Percentiles rank a stretch among this genome's conserved stretches.
These are phyloP conservation scores for Yponomeuta sedellus DNA, from an alignment of 2,888 invertebrate genomes.

Conservation along the genomic window DNA sequence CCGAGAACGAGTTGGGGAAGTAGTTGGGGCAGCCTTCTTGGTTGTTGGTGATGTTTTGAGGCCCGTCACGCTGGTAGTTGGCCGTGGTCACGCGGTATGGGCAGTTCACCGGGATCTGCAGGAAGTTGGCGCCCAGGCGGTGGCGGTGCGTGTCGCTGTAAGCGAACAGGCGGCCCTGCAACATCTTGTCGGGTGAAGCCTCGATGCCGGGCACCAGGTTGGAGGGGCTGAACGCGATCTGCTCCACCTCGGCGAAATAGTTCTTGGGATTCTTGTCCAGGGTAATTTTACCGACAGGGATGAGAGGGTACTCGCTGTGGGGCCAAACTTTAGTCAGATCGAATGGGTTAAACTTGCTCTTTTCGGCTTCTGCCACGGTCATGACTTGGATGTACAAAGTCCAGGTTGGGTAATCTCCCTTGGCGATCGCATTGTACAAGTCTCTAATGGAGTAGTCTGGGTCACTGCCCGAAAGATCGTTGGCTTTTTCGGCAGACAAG, in stretches of 20 bases:
- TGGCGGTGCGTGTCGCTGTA: constrained; percentile 72
- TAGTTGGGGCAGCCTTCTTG: constrained; percentile 91
- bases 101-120: constrained; percentile 11
- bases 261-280: constrained; percentile 60
- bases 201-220: constrained; percentile 80
- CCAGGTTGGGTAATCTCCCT: constrained; percentile 47
- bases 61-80: constrained; percentile 84
- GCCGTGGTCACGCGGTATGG: constrained; percentile 75
- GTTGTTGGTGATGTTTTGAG: constrained; percentile 80
- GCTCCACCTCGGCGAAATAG: constrained; percentile 65
- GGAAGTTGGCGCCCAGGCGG: constrained; percentile 41
- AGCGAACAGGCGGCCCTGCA: constrained; percentile 54
- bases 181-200: constrained; percentile 61
- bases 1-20: constrained; percentile 91
- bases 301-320: constrained; percentile 84
- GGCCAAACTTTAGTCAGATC: constrained; percentile 53
- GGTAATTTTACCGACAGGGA: constrained; percentile 63
- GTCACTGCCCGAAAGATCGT: constrained; percentile 31
- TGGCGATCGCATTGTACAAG: constrained; percentile 48
- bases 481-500: constrained; percentile 41
- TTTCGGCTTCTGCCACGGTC: constrained; percentile 40
- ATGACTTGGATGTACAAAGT: constrained; percentile 48
- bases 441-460: constrained; percentile 50
- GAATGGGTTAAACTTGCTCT: constrained; percentile 43
- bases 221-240: constrained; percentile 79